Conservation (phyloP, 1,140 invertebrate species). For the Zophobas morio region DNA sequence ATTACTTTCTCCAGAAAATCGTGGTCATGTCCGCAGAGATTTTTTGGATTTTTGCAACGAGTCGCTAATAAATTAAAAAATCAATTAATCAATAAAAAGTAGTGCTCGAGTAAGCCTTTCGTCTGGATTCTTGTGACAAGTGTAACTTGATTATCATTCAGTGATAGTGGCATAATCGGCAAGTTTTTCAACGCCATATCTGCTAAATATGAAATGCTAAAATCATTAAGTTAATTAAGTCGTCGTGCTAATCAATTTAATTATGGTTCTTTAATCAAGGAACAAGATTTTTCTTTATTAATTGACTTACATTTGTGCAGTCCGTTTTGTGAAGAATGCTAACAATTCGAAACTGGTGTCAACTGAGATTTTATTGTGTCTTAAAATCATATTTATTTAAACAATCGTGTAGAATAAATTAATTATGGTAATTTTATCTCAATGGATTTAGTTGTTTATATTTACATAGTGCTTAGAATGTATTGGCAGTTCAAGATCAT, state of each 20-base stretch:
- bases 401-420: neutral
- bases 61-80: too few species aligned
- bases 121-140: too few species aligned
- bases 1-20: neutral
- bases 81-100: too few species aligned
- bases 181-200: too few species aligned
- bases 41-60: too few species aligned
- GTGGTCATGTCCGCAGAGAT: too few species aligned
- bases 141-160: neutral
- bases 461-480: neutral
- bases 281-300: neutral
- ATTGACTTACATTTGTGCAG: too few species aligned
- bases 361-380: neutral
- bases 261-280: neutral
- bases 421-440: neutral
- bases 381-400: neutral
- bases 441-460: too few species aligned
- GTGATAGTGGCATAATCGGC: neutral
- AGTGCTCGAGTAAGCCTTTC: too few species aligned
- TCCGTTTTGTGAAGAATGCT: too few species aligned
- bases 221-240: neutral
- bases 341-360: too few species aligned
- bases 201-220: neutral
- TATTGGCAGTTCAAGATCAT: neutral
- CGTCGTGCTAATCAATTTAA: conserved; percentile 2